Conservation (phyloP, 2,888 invertebrate genomes). For the Aplocera efformata region DNA sequence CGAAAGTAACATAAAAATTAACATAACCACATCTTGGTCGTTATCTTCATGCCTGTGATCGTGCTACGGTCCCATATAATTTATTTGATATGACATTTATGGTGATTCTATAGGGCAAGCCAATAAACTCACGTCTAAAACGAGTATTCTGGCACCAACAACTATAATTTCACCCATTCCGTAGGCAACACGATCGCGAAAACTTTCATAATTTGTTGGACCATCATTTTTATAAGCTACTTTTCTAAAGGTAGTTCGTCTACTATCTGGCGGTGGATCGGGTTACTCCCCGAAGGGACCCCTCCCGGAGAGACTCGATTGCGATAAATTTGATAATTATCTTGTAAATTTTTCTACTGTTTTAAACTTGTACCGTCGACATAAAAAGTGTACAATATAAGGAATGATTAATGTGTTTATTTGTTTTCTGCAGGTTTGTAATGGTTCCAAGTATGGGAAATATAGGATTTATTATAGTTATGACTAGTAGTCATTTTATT, state of each 20-base stretch:
- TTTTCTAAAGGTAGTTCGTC: not conserved
- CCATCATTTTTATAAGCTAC: slow-evolving; percentile 3
- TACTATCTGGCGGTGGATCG: too few species aligned
- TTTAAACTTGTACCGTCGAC: too few species aligned
- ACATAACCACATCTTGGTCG: slow-evolving; percentile 53
- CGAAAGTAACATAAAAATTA: slow-evolving; percentile 54
- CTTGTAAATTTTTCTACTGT: too few species aligned
- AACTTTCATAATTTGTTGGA: slow-evolving; percentile 33
- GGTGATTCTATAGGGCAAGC: slow-evolving; percentile 55
- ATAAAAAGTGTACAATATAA: too few species aligned
- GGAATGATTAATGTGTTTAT: too few species aligned
- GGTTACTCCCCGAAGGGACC: too few species aligned
- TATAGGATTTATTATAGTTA: too few species aligned
- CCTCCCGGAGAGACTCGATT: too few species aligned
- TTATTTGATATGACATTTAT: slow-evolving; percentile 71
- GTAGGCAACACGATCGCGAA: slow-evolving; percentile 43
- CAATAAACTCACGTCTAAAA: slow-evolving; percentile 58
- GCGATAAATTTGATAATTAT: too few species aligned
- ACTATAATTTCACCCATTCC: slow-evolving; percentile 21
- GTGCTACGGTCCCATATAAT: slow-evolving; percentile 39
- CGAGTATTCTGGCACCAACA: slow-evolving; percentile 42
- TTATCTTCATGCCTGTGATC: slow-evolving; percentile 31
- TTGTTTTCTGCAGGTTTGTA: too few species aligned
- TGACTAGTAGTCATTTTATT: too few species aligned
- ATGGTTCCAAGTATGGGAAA: too few species aligned